Base-by-base conservation (phyloP, 1,140 invertebrate species). In the Drosophila pseudoananassae region DNA sequence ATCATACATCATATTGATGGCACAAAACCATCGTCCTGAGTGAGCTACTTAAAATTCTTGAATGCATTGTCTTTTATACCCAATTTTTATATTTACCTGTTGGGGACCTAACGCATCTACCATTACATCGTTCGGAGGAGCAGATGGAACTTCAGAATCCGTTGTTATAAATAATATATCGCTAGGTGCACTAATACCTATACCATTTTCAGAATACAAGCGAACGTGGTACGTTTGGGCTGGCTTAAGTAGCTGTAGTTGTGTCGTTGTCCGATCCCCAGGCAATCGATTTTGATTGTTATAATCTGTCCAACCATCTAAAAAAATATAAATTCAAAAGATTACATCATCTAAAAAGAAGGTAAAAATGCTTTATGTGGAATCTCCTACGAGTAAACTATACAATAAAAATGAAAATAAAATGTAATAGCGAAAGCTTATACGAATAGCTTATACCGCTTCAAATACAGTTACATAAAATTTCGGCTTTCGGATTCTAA, bases 91-190 rank as follows among this genome's bases (percentile, higher is more conserved):
- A 17, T 10, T 63, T 17, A 73, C 78, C 72, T 96, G 95, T 20
- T 96, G 96, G 0, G 96, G 94, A 3, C 95, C 95, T 0, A 95
- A 94, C 0, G 97, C 94, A 65, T 95, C 95, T 0, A 96, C 95
- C 64, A 94, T 94, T 5, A 98, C 95, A 66, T 95, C 95, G 64
- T 94, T 93, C 0, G 97, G 97, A 1, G 96, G 93, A 15, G 95
- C 95, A 29, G 94, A 94, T 1, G 95, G 96, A 9, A 94, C 93
- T 90, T 95, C 95, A 43, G 94, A 94, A 15, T 94, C 93, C 2
- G 95, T 95, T 74, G 93, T 92, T 4, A 95, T 93, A 58, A 93
- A 93, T 71, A 95, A 92, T 43, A 94, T 92, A 70, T 94, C 93
- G 76, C 94, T 95, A 9, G 95, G 94, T 53, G 93, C 92, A 85